Conservation (phyloP, 2,797 vertebrate species). For the Pseudotriccus pelzelni region DNA sequence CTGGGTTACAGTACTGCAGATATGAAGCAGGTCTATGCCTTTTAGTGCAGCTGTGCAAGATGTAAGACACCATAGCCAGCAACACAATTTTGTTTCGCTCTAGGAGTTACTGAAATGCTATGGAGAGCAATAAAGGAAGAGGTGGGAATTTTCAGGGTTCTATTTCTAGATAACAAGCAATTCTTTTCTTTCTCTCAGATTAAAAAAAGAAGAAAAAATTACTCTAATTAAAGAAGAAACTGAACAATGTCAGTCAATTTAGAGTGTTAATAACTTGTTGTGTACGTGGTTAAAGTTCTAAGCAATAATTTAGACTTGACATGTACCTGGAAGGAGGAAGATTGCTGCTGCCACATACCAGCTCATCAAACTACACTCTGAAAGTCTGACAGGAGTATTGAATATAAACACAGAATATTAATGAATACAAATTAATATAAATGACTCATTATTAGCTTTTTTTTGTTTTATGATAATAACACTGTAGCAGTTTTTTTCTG, state of each 20-base stretch:
- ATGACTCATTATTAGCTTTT: background rate
- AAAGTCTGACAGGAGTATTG: background rate
- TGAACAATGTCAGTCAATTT: background rate
- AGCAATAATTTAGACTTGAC: background rate
- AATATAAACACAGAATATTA: background rate
- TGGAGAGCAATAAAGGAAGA: background rate
- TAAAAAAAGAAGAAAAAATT: background rate
- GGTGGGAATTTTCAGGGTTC: background rate
- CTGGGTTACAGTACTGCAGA: background rate
- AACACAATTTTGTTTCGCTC: background rate
- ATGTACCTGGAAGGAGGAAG: background rate
- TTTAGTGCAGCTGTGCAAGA: background rate
- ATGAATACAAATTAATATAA: background rate
- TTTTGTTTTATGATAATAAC: background rate
- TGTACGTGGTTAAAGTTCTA: background rate
- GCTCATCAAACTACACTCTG: background rate
- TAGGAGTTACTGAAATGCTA: background rate
- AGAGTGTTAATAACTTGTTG: background rate
- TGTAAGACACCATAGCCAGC: background rate
- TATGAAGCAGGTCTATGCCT: background rate
- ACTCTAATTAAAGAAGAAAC: background rate
- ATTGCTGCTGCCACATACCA: background rate
- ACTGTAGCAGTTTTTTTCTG: background rate
- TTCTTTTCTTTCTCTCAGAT: background rate
- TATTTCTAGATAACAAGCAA: background rate